Percentiles rank a stretch among this genome's conserved stretches.
phyloP scores from a whole-genome alignment of 1,140 invertebrate species.

The Heliconius hewitsoni region DNA sequence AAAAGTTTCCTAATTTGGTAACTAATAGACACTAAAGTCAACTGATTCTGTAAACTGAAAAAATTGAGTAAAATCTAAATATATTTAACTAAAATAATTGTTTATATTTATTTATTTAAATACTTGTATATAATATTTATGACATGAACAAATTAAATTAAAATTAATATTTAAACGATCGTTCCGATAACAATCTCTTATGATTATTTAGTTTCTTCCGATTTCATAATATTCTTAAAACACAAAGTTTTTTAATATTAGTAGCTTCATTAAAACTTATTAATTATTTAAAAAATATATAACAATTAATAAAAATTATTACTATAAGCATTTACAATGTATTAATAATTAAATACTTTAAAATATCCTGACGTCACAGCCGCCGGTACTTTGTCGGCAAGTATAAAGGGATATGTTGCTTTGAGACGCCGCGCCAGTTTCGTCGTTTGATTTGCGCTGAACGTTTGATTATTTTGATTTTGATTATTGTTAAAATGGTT shows the following conservation, averaged over 20 bases:
- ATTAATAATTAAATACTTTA: slow-evolving; percentile 7
- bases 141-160: background rate
- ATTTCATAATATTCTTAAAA: slow-evolving; percentile 1
- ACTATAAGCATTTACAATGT: background rate
- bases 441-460: slow-evolving; percentile 39
- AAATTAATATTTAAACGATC: slow-evolving; percentile 5
- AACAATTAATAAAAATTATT: background rate
- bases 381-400: slow-evolving; percentile 64
- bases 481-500: slow-evolving; percentile 38
- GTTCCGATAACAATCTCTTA: background rate
- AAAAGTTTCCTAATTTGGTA: background rate
- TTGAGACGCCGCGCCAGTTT: slow-evolving; percentile 56
- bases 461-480: slow-evolving; percentile 33
- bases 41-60: background rate
- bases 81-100: background rate
- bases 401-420: slow-evolving; percentile 66
- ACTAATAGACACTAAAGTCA: background rate
- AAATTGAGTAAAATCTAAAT: background rate
- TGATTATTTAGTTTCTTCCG: background rate
- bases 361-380: slow-evolving; percentile 54
- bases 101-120: background rate
- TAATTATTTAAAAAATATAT: slow-evolving; percentile 1
- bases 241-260: background rate
- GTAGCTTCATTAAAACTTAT: background rate
- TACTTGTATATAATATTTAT: background rate